Evolutionary conservation across 2,888 invertebrate species (phyloP), one percentile per base, ranked within the genome.

Genomic region (Amiota mariae): DNA sequence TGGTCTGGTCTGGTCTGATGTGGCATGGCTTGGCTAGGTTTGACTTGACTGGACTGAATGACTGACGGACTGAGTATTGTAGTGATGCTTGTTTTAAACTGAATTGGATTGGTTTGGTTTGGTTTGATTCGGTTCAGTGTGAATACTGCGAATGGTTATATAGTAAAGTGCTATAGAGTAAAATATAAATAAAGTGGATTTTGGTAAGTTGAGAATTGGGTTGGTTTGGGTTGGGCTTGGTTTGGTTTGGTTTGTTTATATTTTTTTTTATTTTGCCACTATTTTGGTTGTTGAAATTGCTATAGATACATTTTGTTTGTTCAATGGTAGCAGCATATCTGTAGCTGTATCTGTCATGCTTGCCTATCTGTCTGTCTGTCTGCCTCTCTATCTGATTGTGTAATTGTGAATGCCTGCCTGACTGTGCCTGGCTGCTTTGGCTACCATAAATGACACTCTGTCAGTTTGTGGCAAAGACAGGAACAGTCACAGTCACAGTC

Each of bases 401-500:
- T 6, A 0, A 36, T 36, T n/a, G 47, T 66, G 48, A 9, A 49
- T 18, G 36, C 36, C 36, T 36, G 36, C 36, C 36, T 36, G 24
- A 36, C 4, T 36, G 36, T 36, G 36, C 36, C 36, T 36, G 36
- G 6, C 36, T 36, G 36, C 36, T 36, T 36, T 36, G 36, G 36
- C 36, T 36, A 36, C 36, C 36, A 36, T 36, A 36, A 36, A 36
- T 36, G 36, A 36, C 36, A 36, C 36, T 36, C 36, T 36, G 36
- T 36, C 36, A 36, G 0, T 36, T 36, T 36, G 36, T 36, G 59
- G 59, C 59, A 59, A 59, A n/a, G n/a, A 20, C 15, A 57, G 57
- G 57, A n/a, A 56, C n/a, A 57, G 15, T n/a, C 57, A 57, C 67
- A 72, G 71, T 59, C 70, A 64, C 68, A 64, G 36, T 2, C 36